Base-by-base conservation (phyloP, 2,797 vertebrate genomes). In the Rhabdomys pumilio region DNA sequence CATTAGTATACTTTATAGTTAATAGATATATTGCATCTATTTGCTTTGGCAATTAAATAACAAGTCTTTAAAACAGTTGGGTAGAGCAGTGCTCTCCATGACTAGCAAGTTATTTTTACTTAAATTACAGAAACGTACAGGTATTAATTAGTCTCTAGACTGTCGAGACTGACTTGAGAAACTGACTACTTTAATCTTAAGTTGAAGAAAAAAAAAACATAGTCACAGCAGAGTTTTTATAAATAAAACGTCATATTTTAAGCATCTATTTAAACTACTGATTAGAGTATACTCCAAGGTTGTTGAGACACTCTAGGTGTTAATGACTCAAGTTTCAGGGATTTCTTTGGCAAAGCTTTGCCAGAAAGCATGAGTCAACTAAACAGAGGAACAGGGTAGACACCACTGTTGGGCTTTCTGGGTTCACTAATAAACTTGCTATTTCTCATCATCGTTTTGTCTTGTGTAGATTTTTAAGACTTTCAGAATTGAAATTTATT, bases 11-110 rank as follows among this genome's bases (percentile, higher is more conserved):
- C 5, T 67, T 88, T 92, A 86, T 93, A 95, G 81, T 91, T 89
- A 44, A 57, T 55, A 65, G 31, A 73, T 84, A 11, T 55, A 88
- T 81, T 80, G 29, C 2, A 12, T 80, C 89, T 44, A 10, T 95
- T 96, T 86, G 90, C 47, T 90, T 4, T 73, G 24, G 8, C 72
- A 85, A 92, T 31, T 81, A 87, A 91, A 77, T 97, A 84, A 44
- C 26, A 44, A 91, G 24, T 89, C 69, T 93, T 2, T 94, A 41
- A 89, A 83, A 85, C 22, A 63, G 15, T 13, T 24, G 41, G 89
- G 80, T 41, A 69, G 8, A 41, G 5, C 31, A 95, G 22, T 24
- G 59, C 19, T 87, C 91, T 61, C 11, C 17, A 73, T 26, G 20
- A 47, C 5, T 47, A 61, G 17, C 44, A 93, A 88, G 61, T 84